Percentiles rank a stretch among this genome's conserved stretches.
Evolutionary conservation across 2,113 vertebrate species (phyloP).

Genomic region (Lontra canadensis): DNA sequence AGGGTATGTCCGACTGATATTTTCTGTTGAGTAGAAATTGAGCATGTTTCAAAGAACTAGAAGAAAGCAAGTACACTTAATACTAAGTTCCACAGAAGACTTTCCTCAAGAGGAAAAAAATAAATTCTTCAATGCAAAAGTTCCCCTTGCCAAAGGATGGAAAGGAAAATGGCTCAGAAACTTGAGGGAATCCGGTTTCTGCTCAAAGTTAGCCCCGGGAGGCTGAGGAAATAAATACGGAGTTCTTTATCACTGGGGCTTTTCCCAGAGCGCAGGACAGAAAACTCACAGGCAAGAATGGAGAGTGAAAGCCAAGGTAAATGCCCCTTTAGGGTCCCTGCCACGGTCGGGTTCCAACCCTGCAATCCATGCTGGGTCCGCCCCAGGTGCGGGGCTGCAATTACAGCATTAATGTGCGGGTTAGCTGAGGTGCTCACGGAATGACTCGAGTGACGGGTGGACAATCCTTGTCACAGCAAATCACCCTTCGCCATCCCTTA

Average conservation of each 20-base stretch:
- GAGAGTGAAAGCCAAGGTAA: not conserved
- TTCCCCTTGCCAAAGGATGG: not conserved
- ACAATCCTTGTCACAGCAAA: not conserved
- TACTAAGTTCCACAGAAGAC: not conserved
- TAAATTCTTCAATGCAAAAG: not conserved
- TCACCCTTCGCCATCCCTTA: not conserved
- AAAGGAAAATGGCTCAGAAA: not conserved
- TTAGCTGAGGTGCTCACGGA: not conserved
- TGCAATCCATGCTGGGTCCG: not conserved
- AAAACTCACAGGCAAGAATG: not conserved
- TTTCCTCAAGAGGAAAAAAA: not conserved
- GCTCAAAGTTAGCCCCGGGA: not conserved
- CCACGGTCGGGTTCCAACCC: not conserved
- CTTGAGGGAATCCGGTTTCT: not conserved
- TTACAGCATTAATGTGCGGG: not conserved
- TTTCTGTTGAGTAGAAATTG: not conserved
- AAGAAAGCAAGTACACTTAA: not conserved
- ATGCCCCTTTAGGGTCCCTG: not conserved
- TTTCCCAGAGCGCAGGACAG: not conserved
- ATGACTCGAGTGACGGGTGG: not conserved
- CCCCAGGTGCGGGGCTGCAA: too few species aligned
- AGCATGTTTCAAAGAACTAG: not conserved
- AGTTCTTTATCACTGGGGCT: not conserved
- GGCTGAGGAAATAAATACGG: not conserved
- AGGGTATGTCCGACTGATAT: not conserved